Evolutionary conservation across 2,888 invertebrate species (phyloP).

Genomic region (Ormyrus rosae): DNA sequence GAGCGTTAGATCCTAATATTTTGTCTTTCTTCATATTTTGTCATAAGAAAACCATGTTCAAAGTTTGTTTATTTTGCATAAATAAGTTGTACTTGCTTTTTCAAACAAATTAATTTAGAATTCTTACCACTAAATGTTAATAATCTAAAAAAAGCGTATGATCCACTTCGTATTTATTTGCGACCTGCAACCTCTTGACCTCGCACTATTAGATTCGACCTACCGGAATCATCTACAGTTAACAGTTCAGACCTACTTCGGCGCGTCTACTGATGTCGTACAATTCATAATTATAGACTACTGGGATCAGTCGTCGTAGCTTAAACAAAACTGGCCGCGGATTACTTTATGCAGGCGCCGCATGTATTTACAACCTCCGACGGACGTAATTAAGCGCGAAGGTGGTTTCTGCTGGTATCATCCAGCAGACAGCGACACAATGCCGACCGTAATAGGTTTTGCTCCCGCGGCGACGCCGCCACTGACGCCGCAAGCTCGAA

Average conservation of each 20-base stretch:
- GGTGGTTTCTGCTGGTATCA: background rate
- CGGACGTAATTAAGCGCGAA: conserved; percentile 26
- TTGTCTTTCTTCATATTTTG: too few species aligned
- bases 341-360: background rate
- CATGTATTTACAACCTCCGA: conserved; percentile 23
- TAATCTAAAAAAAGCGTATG: background rate
- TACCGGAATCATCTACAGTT: conserved; percentile 5
- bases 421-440: background rate
- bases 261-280: background rate
- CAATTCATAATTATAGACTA: background rate
- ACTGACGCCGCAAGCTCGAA: too few species aligned
- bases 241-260: conserved; percentile 4
- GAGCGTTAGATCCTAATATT: too few species aligned
- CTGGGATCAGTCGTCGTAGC: background rate
- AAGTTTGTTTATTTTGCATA: too few species aligned
- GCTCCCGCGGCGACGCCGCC: background rate
- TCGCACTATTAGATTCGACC: background rate
- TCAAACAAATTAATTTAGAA: too few species aligned
- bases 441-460: conserved; percentile 6
- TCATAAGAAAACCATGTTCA: too few species aligned
- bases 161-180: background rate
- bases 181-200: conserved; percentile 14
- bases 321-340: background rate
- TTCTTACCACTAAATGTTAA: too few species aligned
- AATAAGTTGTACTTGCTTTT: too few species aligned